Conservation (phyloP, 1,140 invertebrate species). For the Leptinotarsa texana region DNA sequence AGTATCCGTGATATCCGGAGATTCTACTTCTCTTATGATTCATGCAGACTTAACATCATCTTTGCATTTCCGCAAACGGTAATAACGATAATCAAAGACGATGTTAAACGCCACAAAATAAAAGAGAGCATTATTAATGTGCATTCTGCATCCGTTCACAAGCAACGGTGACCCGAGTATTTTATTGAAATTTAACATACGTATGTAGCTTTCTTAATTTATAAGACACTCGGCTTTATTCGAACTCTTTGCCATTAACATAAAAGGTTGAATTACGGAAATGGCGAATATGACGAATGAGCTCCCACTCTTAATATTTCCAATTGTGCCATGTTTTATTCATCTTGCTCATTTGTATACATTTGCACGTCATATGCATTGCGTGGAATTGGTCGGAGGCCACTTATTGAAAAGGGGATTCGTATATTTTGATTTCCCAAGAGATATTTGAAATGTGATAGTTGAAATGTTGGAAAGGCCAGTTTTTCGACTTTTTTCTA, state of each 20-base stretch:
- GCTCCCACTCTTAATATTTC: conserved; percentile 48
- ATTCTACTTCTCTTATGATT: no score
- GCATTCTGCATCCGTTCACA: conserved; percentile 12
- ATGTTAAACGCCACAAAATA: conserved; percentile 9
- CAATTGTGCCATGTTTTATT: conserved; percentile 48
- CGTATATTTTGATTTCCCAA: no score
- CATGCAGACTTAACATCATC: not conserved
- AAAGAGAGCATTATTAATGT: conserved; percentile 21
- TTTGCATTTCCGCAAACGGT: conserved; percentile 1
- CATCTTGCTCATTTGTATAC: conserved; percentile 37
- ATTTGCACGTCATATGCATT: conserved; percentile 36
- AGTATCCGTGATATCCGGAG: no score
- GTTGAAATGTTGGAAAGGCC: no score
- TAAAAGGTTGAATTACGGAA: conserved; percentile 44
- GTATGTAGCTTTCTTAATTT: conserved; percentile 23
- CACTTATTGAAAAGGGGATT: no score
- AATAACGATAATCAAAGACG: conserved; percentile 6
- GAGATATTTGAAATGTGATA: no score
- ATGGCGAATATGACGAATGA: conserved; percentile 46
- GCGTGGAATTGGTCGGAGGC: conserved; percentile 19
- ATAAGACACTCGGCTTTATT: conserved; percentile 28
- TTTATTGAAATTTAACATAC: conserved; percentile 28
- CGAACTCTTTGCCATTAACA: conserved; percentile 34
- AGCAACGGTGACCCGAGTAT: conserved; percentile 10
- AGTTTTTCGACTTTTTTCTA: no score